Evolutionary conservation across 2,888 invertebrate species (phyloP), one percentile per base, ranked within the genome.

Genomic region (Heliconius ethilla): DNA sequence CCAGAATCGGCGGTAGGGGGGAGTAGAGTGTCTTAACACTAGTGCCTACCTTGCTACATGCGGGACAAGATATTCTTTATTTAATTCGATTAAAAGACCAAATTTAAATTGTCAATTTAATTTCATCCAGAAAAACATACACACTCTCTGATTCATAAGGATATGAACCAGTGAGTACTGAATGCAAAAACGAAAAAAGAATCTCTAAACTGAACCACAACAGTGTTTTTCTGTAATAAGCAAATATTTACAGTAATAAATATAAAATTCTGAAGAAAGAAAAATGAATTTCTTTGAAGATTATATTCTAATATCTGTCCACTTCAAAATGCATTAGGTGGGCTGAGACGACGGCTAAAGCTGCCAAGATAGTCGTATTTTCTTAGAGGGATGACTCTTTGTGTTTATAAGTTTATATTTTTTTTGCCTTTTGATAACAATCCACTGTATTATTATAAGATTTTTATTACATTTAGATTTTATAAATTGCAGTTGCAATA

Each of bases 271-370:
- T 59, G 22, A 59, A 37, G 55, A 7, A 55, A 59, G 55, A 59
- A 59, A 72, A 59, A 72, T 72, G 37, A 59, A 72, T 33, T 59
- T 37, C 59, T 59, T 72, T 55, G 59, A 72, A 72, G 72, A 72
- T 72, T 72, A 59, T 72, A 72, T 55, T 72, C 55, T 72, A 72
- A 72, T 72, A 72, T 72, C 59, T 59, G 55, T 13, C 72, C 72
- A 72, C 72, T 72, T 72, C 59, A 72, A 72, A 72, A 72, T 72
- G 59, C 72, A 72, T 72, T 72, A 72, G 72, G 9, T 59, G n/a
- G n/a, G 72, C 33, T 59, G 72, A 72, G 72, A 59, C 33, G 72
- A n/a, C 72, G 59, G 72, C 33, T 59, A 59, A 59, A 59, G 72
- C n/a, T 72, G 72, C 72, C 72, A 59, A 72, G 72, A 72, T 33